These are phyloP conservation scores for Hyla sarda DNA, from an alignment of 2,113 vertebrate species.

Conservation along the genomic window DNA sequence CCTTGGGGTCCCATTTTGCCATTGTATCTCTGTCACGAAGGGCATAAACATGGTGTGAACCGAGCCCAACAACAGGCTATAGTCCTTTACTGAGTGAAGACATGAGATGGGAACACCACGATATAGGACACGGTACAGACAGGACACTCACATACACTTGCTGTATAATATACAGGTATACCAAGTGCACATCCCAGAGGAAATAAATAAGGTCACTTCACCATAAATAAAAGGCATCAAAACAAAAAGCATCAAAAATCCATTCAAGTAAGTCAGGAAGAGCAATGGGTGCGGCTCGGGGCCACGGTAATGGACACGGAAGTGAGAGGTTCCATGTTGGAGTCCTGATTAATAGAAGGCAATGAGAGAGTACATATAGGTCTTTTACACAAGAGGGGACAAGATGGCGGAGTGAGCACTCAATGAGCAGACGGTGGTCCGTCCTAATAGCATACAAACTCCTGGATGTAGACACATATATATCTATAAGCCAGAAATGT, in stretches of 20 bases:
- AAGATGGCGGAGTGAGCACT: too few species aligned
- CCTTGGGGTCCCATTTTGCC: too few species aligned
- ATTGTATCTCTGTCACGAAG: too few species aligned
- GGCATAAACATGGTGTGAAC: too few species aligned
- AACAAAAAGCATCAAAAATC: not conserved
- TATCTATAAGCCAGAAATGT: not conserved
- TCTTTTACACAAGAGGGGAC: too few species aligned
- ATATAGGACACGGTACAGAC: not conserved
- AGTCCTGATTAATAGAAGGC: not conserved
- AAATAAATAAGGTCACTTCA: slow-evolving; percentile 15
- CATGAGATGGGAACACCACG: not conserved
- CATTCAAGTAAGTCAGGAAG: slow-evolving; percentile 5
- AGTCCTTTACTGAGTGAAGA: not conserved
- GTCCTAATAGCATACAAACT: not conserved
- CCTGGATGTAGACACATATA: not conserved
- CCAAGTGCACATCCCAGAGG: not conserved
- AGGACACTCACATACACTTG: not conserved
- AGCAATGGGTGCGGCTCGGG: not conserved
- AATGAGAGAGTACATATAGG: not conserved
- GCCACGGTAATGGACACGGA: not conserved
- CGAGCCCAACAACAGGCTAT: not conserved
- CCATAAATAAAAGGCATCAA: not conserved
- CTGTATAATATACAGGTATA: not conserved
- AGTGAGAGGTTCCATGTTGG: too few species aligned
- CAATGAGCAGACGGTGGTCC: not conserved